Base-by-base conservation (phyloP, 2,888 invertebrate species). In the Panopea generosa region DNA sequence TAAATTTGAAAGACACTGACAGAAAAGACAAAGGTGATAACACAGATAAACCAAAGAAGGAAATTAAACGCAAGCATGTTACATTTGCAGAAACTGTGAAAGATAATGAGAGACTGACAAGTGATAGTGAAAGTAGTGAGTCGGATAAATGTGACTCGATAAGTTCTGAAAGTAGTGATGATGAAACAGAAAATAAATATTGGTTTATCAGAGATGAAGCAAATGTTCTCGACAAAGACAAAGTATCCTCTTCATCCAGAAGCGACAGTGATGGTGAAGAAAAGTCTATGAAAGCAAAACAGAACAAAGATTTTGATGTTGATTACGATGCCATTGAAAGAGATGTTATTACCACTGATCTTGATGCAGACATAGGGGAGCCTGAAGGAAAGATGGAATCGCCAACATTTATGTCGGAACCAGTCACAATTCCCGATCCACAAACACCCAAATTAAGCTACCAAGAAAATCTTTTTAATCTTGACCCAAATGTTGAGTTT, bases 1-100 rank as follows among this genome's bases (percentile, higher is more conserved):
- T 47, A 16, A n/a, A 20, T 52, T 52, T 22, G 22, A 3, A 52
- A 52, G 24, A 52, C 9, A 16, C 52, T 47, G 47, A 47, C 16
- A 4, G n/a, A 6, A 16, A 47, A 33, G 33, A 45, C 45, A 45
- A 9, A 9, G 45, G 6, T n/a, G 6, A 43, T 20, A 18, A 33
- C 11, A 7, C 9, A 4, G 6, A 26, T 50, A 33, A 49, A 47
- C 33, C 40, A 38, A 57, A 49, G 40, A 66, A 38, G 29, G 27
- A 47, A 43, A 38, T 22, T 53, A 52, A 40, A 47, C 47, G 29
- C 27, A 72, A 69, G 61, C 62, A 56, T 55, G 79, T 79, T 4
- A 79, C 72, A 18, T 79, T 79, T 62, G 79, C 68, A 22, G 71
- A 57, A 52, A 49, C 75, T 45, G 75, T 72, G 18, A 52, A 72